Base-by-base conservation (phyloP, 1,140 invertebrate species). In the Amphibalanus amphitrite region DNA sequence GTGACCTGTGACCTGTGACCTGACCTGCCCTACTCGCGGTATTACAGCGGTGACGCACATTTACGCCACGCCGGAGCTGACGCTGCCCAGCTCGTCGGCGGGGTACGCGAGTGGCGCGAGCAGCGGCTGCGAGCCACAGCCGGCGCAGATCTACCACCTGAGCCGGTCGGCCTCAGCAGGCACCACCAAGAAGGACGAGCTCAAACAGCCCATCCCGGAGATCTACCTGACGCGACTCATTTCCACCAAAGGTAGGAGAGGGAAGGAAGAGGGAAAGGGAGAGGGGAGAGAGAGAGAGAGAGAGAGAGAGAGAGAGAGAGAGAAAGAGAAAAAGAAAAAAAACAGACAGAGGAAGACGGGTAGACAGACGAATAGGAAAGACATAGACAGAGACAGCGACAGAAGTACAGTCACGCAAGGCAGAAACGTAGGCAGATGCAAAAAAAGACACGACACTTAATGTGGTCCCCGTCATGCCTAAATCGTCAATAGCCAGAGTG, bases 121-220 rank as follows among this genome's bases (percentile, higher is more conserved):
- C 92, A 95, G 79, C 82, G 94, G 72, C 87, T 94, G 0, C 91
- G 90, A 80, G 90, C 91, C 6, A 15, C 33, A 38, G 15, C 33
- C 33, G 4, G 33, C 33, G 4, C 33, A 38, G 33, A 38, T 38
- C 86, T 28, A 73, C 71, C 25, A 72, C 72, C 59, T 72, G 72
- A 70, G 72, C 72, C 28, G 74, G 72, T 47, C 73, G 75, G 71
- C 72, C 74, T 69, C 70, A 70, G 71, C 70, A 72, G 82, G 33
- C 15, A 38, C 33, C 33, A 38, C 33, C 33, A 38, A 38, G 33
- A 38, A 38, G 33, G 33, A 38, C 33, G 33, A 38, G 33, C 67
- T 87, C 28, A 91, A 93, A 79, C 95, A 93, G 85, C 90, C 91
- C 13, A 95, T 97, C 75, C 93, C 94, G 1, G 94, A 97, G 83